Base-by-base conservation (phyloP, 1,140 invertebrate genomes). In the Teleogryllus occipitalis region DNA sequence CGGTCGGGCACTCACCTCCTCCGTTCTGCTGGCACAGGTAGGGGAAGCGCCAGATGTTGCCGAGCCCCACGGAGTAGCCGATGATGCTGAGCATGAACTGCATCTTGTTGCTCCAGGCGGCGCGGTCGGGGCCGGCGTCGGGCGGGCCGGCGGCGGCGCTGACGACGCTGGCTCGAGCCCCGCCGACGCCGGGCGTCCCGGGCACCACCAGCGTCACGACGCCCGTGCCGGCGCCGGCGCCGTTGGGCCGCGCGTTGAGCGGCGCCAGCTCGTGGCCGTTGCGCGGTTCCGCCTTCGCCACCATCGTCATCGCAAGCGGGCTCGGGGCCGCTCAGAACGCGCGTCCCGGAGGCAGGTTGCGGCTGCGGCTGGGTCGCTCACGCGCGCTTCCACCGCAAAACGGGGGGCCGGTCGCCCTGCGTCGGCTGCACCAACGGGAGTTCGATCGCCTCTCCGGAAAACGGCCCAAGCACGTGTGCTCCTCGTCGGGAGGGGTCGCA, bases 1-100 rank as follows among this genome's bases (percentile, higher is more conserved):
- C 27, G 27, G 27, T 1, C 27, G 27, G 27, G 27, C 27, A 39
- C 92, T 91, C 84, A 96, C 96, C 96, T 87, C 96, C 96, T 75
- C 96, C 96, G 87, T 98, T 97, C 85, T 96, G 94, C 87, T 97
- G 96, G 84, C 95, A 97, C 78, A 98, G 87, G 85, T 97, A 98
- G 12, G 96, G 96, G 88, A 98, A 98, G 83, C 96, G 90, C 97
- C 96, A 98, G 75, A 98, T 96, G 85, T 97, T 97, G 21, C 96
- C 96, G 27, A 98, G 89, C 0, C 95, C 95, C 8, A 97, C 95
- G 72, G 94, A 95, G 86, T 96, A 96, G 1, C 95, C 95, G 77
- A 97, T 95, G 85, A 96, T 95, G 81, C 93, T 95, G 81, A 97
- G 89, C 86, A 97, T 94, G 86, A 96, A 97, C 86, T 97, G 95